These are phyloP conservation scores for Anodontia alba DNA, from an alignment of 2,888 invertebrate species.

Conservation along the genomic window DNA sequence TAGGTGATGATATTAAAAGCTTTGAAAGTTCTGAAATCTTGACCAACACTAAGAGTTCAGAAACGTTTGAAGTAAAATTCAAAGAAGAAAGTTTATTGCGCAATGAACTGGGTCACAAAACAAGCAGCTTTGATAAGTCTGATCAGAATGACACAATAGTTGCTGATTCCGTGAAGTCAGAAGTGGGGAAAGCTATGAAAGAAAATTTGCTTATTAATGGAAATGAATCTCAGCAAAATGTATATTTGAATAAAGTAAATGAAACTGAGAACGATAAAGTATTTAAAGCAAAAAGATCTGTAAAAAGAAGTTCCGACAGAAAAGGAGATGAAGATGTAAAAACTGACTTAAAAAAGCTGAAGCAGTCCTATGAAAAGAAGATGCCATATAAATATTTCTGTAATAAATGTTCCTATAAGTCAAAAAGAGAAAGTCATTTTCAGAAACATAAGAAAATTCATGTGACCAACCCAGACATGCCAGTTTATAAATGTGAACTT, in stretches of 20 bases:
- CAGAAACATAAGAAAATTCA: conserved; percentile 84
- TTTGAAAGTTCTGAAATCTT: background rate
- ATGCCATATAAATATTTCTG: conserved; percentile 86
- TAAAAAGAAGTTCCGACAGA: background rate
- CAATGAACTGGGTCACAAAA: too few species aligned
- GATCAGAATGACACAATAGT: too few species aligned
- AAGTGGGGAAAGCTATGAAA: background rate
- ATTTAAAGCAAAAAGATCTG: background rate
- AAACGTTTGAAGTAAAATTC: background rate
- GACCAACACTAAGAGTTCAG: background rate
- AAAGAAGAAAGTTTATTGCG: background rate
- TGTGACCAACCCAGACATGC: conserved; percentile 62
- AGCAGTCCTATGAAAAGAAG: conserved; percentile 86
- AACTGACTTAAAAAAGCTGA: conserved; percentile 38
- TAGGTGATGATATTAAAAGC: background rate
- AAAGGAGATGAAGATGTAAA: conserved; percentile 5
- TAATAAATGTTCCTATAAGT: conserved; percentile 85
- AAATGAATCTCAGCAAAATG: background rate
- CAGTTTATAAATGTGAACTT: conserved; percentile 78
- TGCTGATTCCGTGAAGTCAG: background rate
- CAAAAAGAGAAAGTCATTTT: conserved; percentile 85
- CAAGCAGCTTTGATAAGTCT: background rate
- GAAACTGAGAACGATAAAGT: background rate
- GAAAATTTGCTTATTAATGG: background rate
- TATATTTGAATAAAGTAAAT: background rate